A percentile compares a stretch with the other conserved stretches of the same genome.
Evolutionary conservation across 2,888 invertebrate genomes (phyloP).

Genomic region (Sycophila texana): DNA sequence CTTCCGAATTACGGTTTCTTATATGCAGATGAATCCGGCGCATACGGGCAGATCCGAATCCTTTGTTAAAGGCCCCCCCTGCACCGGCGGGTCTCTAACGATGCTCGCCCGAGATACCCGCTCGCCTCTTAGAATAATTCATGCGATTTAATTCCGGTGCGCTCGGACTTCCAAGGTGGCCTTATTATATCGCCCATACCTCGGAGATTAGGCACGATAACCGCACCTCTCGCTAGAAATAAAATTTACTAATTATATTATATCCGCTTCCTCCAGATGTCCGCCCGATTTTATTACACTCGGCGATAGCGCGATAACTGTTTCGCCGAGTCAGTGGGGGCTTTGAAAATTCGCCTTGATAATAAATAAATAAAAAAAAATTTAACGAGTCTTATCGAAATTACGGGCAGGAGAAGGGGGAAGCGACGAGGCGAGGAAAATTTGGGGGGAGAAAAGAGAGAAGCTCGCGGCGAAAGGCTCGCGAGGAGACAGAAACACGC

Average conservation of each 20-base stretch:
- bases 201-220: not conserved
- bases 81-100: conserved; percentile 3
- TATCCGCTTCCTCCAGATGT: too few species aligned
- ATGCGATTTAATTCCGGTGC: conserved; percentile 25
- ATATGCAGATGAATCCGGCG: conserved; percentile 51
- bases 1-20: conserved; percentile 55
- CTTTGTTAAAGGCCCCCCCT: conserved; percentile 36
- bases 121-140: conserved; percentile 48
- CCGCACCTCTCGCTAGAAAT: not conserved
- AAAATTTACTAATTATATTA: not conserved
- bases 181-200: conserved; percentile 9
- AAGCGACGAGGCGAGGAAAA: not conserved
- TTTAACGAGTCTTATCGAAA: not conserved
- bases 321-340: too few species aligned
- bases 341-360: not conserved
- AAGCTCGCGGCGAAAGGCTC: not conserved
- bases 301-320: too few species aligned
- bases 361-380: not conserved
- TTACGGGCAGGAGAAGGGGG: not conserved
- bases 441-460: not conserved
- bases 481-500: conserved; percentile 30
- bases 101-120: conserved; percentile 39
- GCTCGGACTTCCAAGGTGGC: conserved; percentile 6
- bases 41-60: conserved; percentile 15
- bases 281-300: too few species aligned